A percentile compares a stretch with the other conserved stretches of the same genome.
phyloP scores from a whole-genome alignment of 2,113 vertebrate genomes.

The Cariama cristata region DNA sequence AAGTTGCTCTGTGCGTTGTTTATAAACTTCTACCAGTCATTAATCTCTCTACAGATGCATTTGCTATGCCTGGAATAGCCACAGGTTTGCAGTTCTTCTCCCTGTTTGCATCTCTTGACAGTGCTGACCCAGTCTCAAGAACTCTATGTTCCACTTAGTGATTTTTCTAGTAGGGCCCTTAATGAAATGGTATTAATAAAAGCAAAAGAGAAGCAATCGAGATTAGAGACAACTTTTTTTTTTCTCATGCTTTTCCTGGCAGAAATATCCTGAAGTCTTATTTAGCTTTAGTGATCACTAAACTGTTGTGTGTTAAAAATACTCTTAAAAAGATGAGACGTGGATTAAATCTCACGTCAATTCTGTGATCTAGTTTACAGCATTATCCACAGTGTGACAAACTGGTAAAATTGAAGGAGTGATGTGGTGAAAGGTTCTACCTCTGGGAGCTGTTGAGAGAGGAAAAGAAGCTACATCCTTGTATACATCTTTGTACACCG shows the following conservation, averaged over 20 bases:
- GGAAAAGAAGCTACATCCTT: background rate
- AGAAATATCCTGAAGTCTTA: background rate
- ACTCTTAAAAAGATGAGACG: background rate
- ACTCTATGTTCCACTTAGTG: background rate
- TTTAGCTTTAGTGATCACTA: background rate
- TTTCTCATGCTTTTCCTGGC: background rate
- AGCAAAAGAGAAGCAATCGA: background rate
- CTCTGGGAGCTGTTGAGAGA: background rate
- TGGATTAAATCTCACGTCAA: background rate
- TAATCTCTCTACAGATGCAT: background rate
- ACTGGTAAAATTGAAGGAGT: background rate
- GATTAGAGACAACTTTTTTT: background rate
- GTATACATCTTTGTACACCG: background rate
- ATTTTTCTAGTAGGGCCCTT: background rate
- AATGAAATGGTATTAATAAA: background rate
- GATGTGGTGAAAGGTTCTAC: background rate
- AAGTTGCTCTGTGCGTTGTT: background rate
- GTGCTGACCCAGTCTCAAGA: background rate
- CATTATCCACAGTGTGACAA: background rate
- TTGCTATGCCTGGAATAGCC: background rate
- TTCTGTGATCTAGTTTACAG: background rate
- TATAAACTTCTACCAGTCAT: background rate
- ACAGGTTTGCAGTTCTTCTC: background rate
- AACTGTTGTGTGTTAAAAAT: background rate
- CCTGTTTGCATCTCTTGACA: background rate